A percentile compares a stretch with the other conserved stretches of the same genome.
phyloP scores from a whole-genome alignment of 2,888 invertebrate species.

The Macrophya annulata region DNA sequence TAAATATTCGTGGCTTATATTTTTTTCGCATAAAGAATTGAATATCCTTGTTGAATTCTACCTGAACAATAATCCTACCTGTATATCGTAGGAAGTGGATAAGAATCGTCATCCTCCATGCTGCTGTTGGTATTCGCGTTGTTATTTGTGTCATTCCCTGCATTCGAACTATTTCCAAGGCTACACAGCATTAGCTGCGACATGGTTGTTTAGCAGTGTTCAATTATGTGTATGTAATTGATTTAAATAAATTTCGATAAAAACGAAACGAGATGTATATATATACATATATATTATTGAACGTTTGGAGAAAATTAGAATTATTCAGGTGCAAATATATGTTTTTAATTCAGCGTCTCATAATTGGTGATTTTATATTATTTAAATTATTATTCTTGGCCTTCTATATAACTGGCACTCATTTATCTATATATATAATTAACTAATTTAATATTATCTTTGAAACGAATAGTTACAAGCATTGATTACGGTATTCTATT shows the following conservation, averaged over 20 bases:
- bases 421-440: background rate
- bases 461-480: slow-evolving; percentile 47
- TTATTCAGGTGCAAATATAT: background rate
- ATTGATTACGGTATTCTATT: slow-evolving; percentile 44
- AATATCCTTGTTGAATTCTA: background rate
- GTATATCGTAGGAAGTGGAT: slow-evolving; percentile 93
- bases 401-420: background rate
- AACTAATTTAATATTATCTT: slow-evolving; percentile 18
- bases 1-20: background rate
- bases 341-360: background rate
- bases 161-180: slow-evolving; percentile 79
- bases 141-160: slow-evolving; percentile 80
- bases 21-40: background rate
- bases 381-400: background rate
- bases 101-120: slow-evolving; percentile 89
- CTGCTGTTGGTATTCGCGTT: slow-evolving; percentile 90
- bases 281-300: slow-evolving; percentile 1
- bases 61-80: slow-evolving; percentile 82
- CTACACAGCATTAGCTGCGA: slow-evolving; percentile 89
- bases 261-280: background rate
- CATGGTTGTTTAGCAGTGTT: slow-evolving; percentile 77
- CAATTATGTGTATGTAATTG: slow-evolving; percentile 6
- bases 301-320: slow-evolving; percentile 7
- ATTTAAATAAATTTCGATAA: background rate
- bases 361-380: slow-evolving; percentile 8